phyloP scores from a whole-genome alignment of 2,888 invertebrate species.

The Ditula angustiorana region DNA sequence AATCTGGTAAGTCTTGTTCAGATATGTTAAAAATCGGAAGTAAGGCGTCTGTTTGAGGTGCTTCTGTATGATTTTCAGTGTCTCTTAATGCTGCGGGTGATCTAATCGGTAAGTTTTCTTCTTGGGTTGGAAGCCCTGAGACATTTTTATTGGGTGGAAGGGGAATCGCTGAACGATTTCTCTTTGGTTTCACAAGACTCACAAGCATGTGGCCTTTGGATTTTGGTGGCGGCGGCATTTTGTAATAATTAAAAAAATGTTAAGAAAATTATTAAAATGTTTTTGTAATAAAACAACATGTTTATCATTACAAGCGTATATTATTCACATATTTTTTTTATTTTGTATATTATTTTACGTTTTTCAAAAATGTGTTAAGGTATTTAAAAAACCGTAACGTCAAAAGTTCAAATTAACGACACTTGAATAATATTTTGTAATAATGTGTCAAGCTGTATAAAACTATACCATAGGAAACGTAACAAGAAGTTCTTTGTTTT shows the following conservation, averaged over 20 bases:
- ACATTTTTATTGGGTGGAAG: neutral
- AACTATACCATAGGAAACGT: too few relatives aligned
- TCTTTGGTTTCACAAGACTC: neutral
- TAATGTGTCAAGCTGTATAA: too few relatives aligned
- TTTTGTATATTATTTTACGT: too few relatives aligned
- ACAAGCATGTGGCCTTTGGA: neutral
- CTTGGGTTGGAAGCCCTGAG: neutral
- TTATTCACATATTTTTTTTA: neutral
- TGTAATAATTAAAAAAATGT: neutral
- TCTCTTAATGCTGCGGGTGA: conserved; percentile 6
- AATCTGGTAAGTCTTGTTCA: conserved; percentile 9
- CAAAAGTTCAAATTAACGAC: too few relatives aligned
- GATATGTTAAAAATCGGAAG: conserved; percentile 17
- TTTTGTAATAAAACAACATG: conserved; percentile 3
- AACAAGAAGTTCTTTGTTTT: too few relatives aligned
- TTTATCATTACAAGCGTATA: neutral
- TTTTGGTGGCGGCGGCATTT: neutral
- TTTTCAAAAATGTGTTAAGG: conserved; percentile 21
- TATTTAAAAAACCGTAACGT: conserved; percentile 15
- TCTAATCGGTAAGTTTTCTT: neutral
- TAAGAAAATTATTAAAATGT: neutral
- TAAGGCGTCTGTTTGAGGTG: conserved; percentile 7
- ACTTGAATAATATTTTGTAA: too few relatives aligned
- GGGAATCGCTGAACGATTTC: neutral
- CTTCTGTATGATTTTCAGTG: conserved; percentile 1